Evolutionary conservation across 2,888 invertebrate species (phyloP), one percentile per base, ranked within the genome.

Genomic region (Drosophila formosana): DNA sequence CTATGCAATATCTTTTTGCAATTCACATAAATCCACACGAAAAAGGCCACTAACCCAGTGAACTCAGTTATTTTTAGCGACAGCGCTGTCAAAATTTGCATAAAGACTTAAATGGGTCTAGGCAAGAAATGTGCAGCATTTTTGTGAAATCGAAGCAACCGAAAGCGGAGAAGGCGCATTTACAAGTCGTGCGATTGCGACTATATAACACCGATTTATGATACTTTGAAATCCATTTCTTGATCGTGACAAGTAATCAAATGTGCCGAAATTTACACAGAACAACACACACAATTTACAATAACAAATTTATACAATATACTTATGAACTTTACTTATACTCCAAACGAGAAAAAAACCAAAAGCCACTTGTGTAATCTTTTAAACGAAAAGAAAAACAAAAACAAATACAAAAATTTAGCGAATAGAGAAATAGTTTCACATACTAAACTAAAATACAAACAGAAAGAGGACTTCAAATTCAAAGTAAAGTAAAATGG

Each of bases 271-370:
- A 71, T 76, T 72, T 62, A 71, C 62, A 77, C 46, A 23, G 23
- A 41, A 66, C 56, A 56, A 77, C 56, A 58, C 57, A 88, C 72
- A 89, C 79, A 89, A 90, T 89, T 89, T 89, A 81, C 84, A 89
- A 77, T 64, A 71, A 78, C 50, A 77, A 78, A 79, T 84, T 81
- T 83, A 81, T 75, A 83, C 65, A 87, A 75, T 67, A 78, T 69
- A 68, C 57, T 57, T 47, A 56, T 78, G 69, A 75, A 74, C 74
- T 75, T 67, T 75, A 75, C 82, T 69, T 57, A 78, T 72, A 76
- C 49, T 79, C 58, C 47, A 37, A 37, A 58, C 55, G 72, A 65
- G 62, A 43, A 53, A 67, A 66, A n/a, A 9, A 32, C 8, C 3
- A 37, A 32, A 32, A 32, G 2, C 7, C 30, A 30, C 62, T 65